A percentile compares a stretch with the other conserved stretches of the same genome.
These are phyloP conservation scores for Orbicella faveolata DNA, from an alignment of 64 coral and sea anemone species.

Conservation along the genomic window DNA sequence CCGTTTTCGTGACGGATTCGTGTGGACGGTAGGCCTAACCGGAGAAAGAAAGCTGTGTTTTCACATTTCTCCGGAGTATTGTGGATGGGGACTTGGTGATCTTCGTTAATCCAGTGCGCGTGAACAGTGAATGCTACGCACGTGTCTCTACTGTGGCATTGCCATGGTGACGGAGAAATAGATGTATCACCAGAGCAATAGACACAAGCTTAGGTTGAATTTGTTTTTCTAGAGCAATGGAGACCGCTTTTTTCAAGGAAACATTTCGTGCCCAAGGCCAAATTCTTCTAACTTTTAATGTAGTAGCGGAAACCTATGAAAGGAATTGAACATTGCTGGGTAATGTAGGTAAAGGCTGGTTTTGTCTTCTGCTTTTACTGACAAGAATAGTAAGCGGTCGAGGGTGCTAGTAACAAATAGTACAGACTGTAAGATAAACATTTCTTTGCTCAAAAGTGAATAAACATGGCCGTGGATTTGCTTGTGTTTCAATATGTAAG, in stretches of 20 bases:
- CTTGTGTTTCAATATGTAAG: not conserved
- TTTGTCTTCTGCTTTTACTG: not conserved
- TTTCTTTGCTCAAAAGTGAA: not conserved
- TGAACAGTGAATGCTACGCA: no score
- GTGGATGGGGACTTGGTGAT: no score
- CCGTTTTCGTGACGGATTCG: no score
- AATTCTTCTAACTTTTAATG: not conserved
- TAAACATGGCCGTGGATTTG: not conserved
- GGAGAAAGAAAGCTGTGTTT: no score
- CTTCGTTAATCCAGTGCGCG: no score
- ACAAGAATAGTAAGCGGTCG: not conserved
- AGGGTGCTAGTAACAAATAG: not conserved
- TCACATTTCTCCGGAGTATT: no score
- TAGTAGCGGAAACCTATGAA: no score
- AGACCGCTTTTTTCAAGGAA: not conserved
- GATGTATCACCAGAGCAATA: no score
- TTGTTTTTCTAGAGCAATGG: not conserved
- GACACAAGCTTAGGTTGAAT: not conserved
- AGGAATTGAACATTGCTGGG: not conserved
- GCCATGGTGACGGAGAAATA: no score
- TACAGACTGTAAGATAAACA: not conserved
- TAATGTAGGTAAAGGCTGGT: not conserved
- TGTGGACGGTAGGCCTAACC: no score
- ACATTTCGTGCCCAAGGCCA: not conserved
- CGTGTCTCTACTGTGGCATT: no score